These are phyloP conservation scores for Parnassius orleans DNA, from an alignment of 2,888 invertebrate species.

Conservation along the genomic window DNA sequence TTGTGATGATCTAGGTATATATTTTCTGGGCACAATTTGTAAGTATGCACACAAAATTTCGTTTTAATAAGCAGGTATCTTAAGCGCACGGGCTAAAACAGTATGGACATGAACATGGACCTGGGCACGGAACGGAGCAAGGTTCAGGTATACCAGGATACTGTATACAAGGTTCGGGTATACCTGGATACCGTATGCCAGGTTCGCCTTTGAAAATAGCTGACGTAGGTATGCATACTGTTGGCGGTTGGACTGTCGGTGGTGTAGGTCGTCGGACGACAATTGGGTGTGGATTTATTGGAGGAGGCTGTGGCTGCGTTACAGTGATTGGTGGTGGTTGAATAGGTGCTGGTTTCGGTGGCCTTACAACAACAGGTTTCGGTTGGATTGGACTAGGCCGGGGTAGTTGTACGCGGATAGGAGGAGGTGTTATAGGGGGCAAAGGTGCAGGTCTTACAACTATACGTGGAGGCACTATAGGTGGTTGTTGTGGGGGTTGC, in stretches of 20 bases:
- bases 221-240: constrained; percentile 38
- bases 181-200: too few relatives aligned
- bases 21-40: not conserved
- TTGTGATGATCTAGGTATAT: too few relatives aligned
- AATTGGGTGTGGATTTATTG: constrained; percentile 43
- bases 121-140: not conserved
- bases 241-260: constrained; percentile 46
- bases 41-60: not conserved
- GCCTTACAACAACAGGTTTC: constrained; percentile 46
- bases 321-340: constrained; percentile 39
- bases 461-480: constrained; percentile 49
- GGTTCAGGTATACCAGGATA: not conserved
- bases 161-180: not conserved
- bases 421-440: constrained; percentile 36
- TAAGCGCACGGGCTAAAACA: not conserved
- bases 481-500: constrained; percentile 42
- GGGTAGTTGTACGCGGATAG: constrained; percentile 47
- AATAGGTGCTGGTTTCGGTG: constrained; percentile 45
- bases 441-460: constrained; percentile 42
- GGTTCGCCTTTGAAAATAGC: too few relatives aligned
- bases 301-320: constrained; percentile 36
- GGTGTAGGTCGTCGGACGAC: constrained; percentile 47
- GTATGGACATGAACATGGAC: not conserved
- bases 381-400: constrained; percentile 46
- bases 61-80: not conserved